Conservation (phyloP, 1,140 invertebrate species). For the Elymnias hypermnestra region DNA sequence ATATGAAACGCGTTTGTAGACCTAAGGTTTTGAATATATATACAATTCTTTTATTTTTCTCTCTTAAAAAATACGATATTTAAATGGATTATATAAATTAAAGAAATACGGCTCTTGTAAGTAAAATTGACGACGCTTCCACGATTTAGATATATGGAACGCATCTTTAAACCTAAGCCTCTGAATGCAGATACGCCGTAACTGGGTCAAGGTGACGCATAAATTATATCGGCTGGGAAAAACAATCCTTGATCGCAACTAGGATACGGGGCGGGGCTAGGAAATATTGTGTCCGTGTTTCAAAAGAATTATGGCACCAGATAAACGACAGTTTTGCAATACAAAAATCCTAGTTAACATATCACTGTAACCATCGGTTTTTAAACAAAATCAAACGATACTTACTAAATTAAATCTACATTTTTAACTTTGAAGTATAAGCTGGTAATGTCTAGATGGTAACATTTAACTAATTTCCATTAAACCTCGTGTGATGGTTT, state of each 20-base stretch:
- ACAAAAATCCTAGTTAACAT: constrained; percentile 1
- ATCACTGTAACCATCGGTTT: background rate
- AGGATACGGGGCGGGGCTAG: constrained; percentile 12
- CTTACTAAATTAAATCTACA: too few relatives aligned
- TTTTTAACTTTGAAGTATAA: too few relatives aligned
- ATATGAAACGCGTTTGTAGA: too few relatives aligned
- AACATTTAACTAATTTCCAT: background rate
- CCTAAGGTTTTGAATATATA: too few relatives aligned
- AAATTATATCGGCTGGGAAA: constrained; percentile 22
- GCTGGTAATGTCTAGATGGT: too few relatives aligned
- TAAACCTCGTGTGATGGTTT: too few relatives aligned
- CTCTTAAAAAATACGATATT: too few relatives aligned
- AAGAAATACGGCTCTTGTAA: too few relatives aligned
- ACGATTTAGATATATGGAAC: background rate
- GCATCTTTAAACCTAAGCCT: constrained; percentile 19
- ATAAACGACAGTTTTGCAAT: background rate
- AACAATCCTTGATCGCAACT: constrained; percentile 21
- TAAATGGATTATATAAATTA: too few relatives aligned
- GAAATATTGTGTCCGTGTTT: constrained; percentile 1
- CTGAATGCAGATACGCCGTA: constrained; percentile 18
- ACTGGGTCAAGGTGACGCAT: constrained; percentile 22
- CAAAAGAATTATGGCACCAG: background rate
- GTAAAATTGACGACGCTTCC: too few relatives aligned
- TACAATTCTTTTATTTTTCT: too few relatives aligned
- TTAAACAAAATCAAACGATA: too few relatives aligned